These are phyloP conservation scores for Antechinus flavipes DNA, from an alignment of 2,113 vertebrate genomes.

Conservation along the genomic window DNA sequence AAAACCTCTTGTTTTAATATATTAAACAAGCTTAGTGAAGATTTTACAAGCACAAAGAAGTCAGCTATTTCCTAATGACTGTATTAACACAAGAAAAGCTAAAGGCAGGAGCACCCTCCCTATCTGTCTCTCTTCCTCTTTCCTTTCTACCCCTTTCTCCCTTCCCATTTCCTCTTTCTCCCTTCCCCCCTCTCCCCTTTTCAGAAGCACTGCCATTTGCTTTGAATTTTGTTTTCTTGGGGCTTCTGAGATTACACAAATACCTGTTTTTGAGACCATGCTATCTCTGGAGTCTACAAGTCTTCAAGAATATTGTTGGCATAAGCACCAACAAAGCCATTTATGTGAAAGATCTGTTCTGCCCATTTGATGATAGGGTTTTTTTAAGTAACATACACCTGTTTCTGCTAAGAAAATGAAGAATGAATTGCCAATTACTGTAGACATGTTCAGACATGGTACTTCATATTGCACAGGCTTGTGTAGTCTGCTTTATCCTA, in stretches of 20 bases:
- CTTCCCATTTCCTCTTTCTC: too few relatives aligned
- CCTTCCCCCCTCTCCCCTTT: not conserved
- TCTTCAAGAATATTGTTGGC: not conserved
- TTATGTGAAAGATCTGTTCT: constrained; percentile 27
- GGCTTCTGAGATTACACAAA: constrained; percentile 63
- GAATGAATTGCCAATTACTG: constrained; percentile 71
- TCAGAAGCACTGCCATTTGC: constrained; percentile 55
- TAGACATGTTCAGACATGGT: constrained; percentile 60
- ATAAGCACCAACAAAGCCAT: constrained; percentile 38
- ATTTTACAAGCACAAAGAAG: constrained; percentile 67
- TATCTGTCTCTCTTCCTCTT: too few relatives aligned
- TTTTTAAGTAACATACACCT: constrained; percentile 65
- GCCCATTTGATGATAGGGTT: not conserved
- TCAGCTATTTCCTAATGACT: constrained; percentile 76
- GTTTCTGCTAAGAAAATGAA: constrained; percentile 69
- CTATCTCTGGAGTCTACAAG: constrained; percentile 59
- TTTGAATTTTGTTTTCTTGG: constrained; percentile 61
- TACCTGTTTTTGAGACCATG: constrained; percentile 61
- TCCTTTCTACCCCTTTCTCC: too few relatives aligned
- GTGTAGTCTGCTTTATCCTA: constrained; percentile 47
- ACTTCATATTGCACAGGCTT: constrained; percentile 44
- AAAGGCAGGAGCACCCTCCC: not conserved
- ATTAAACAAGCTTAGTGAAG: constrained; percentile 69
- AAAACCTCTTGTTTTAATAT: constrained; percentile 73
- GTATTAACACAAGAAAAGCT: constrained; percentile 70